phyloP scores from a whole-genome alignment of 2,888 invertebrate genomes.

The Allophyes oxyacanthae region DNA sequence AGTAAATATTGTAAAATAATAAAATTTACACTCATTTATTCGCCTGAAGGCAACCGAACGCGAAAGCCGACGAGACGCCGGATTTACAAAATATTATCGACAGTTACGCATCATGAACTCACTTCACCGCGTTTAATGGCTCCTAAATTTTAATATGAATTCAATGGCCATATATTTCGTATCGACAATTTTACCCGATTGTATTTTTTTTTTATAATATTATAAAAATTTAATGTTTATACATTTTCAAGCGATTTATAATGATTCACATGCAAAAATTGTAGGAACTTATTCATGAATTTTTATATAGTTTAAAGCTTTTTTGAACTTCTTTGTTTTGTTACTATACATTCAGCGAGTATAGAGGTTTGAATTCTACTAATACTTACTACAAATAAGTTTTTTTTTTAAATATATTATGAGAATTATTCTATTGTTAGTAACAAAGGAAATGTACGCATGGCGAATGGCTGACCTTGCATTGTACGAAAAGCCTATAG shows the following conservation, averaged over 20 bases:
- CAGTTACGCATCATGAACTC: constrained; percentile 40
- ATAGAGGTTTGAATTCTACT: too few relatives aligned
- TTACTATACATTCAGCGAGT: too few relatives aligned
- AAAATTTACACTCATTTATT: constrained; percentile 49
- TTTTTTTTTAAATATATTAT: too few relatives aligned
- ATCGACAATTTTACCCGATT: constrained; percentile 20
- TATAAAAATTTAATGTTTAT: constrained; percentile 17
- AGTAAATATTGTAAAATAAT: constrained; percentile 41
- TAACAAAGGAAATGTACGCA: too few relatives aligned
- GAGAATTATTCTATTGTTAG: too few relatives aligned
- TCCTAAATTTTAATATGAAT: constrained; percentile 43
- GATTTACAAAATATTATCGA: constrained; percentile 52
- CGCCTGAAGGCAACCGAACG: constrained; percentile 50
- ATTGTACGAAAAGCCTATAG: too few relatives aligned
- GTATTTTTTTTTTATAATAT: constrained; percentile 26
- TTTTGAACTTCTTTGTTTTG: too few relatives aligned
- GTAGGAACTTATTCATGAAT: too few relatives aligned
- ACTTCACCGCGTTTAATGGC: constrained; percentile 30
- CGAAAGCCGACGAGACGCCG: constrained; percentile 48
- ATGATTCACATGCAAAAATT: too few relatives aligned
- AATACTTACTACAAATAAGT: too few relatives aligned
- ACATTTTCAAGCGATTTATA: constrained; percentile 3
- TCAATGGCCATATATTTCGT: constrained; percentile 51
- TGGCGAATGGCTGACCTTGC: too few relatives aligned
- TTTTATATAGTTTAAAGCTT: too few relatives aligned